Evolutionary conservation across 2,113 vertebrate species (phyloP), one percentile per base, ranked within the genome.

Genomic region (Chaetops frenatus): DNA sequence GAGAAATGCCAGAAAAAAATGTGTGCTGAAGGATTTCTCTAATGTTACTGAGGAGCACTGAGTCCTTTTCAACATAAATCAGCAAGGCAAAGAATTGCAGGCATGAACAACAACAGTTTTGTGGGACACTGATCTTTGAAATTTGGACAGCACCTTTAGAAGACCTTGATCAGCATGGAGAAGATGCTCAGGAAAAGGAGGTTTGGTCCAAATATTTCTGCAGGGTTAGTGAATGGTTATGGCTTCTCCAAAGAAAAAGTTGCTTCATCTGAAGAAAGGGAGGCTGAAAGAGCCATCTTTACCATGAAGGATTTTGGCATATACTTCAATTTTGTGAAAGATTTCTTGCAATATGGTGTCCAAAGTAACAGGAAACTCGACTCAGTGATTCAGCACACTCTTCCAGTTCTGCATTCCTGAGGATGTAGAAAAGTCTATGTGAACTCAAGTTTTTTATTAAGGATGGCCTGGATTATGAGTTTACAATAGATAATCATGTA

Each of bases 1-100:
- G 17, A 95, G 91, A 97, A 94, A 86, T 73, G 87, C 69, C 88
- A 94, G 89, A 91, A 89, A 94, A 88, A 93, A 94, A 94, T 80
- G 65, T 11, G 28, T n/a, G 20, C 54, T 92, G 81, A 96, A 95
- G 42, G 70, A 91, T 91, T 92, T 94, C 57, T 88, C 31, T 51
- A 74, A n/a, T 57, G 73, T 88, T 80, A 50, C 53, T 2, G 2
- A 67, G 77, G 48, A 88, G 28, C 2, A 6, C 18, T 12, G 69
- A 87, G 64, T 83, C 60, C 31, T 83, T 95, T 92, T 67, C 22
- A 67, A 53, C 82, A 90, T 53, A 93, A 93, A 83, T 95, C 67
- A 94, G 23, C 45, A 81, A 77, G 71, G 35, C 47, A 71, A 83
- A 90, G 22, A 62, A 70, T 44, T 83, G 58, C 51, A 74, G 76